Base-by-base conservation (phyloP, 2,113 vertebrate species). In the Ammodytes marinus region DNA sequence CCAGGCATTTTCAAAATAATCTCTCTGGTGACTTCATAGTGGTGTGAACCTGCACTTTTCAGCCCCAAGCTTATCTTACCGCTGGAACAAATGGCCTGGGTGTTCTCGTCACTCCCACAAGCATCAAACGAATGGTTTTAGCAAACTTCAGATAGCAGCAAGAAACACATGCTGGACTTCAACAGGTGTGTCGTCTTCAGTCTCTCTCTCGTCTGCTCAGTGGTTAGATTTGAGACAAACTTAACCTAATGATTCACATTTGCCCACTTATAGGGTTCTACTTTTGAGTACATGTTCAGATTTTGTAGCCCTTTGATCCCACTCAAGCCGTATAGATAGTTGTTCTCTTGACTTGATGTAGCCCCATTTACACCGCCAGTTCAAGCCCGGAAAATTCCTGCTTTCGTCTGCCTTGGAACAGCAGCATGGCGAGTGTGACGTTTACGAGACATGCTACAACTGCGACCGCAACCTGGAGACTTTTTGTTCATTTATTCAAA, bases 1-100 rank as follows among this genome's bases (percentile, higher is more conserved):
- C 27, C 43, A 58, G 17, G 13, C 37, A 11, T 39, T 19, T 73
- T 1, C 5, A 14, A 13, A 68, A 60, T 8, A 37, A 17, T 65
- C 2, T 47, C 19, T n/a, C 4, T 2, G 11, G 46, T 52, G 66
- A 69, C 50, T 72, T 70, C 11, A 42, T 15, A 54, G 57, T 0
- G 27, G 52, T 69, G 6, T 35, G 39, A 19, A n/a, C n/a, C n/a
- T n/a, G n/a, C n/a, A n/a, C n/a, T n/a, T 79, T 77, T 65, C 45
- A 71, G 58, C 37, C 43, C 42, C 15, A n/a, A 35, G 46, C 57
- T 50, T 40, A 43, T 14, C 47, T 59, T 8, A 68, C 43, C 27
- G 19, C n/a, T 53, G 37, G 42, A 69, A 69, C 58, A 40, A 54
- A 47, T 39, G 63, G 14, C 35, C 6, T 27, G 27, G 27, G 27